Evolutionary conservation across 2,888 invertebrate genomes (phyloP), one percentile per base, ranked within the genome.

Genomic region (Crocallis elinguaria): DNA sequence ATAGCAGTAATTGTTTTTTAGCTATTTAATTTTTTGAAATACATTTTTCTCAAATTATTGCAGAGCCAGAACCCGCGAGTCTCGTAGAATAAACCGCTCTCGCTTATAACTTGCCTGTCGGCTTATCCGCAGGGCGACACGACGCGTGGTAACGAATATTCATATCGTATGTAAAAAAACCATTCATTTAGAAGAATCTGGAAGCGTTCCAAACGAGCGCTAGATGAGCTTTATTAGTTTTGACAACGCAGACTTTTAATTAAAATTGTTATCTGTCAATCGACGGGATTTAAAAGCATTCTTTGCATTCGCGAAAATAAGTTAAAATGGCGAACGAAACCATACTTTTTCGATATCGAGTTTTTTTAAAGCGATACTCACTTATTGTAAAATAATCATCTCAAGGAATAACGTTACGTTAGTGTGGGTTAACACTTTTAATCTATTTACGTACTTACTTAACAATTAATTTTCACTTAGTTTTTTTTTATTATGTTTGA

Each of bases 91-190:
- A 45, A 52, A 36, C 32, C 64, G 69, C 69, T 60, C 17, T 16
- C 62, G 54, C 71, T 63, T 56, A 12, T 66, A 39, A 33, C 67
- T 69, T 67, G 42, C 36, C 30, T 49, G 37, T 50, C 56, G 62
- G 61, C 54, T 78, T 73, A 79, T 78, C 77, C 77, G 74, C 75
- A 69, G 82, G 76, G 80, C 79, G 79, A 80, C 72, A 77, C 73
- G 79, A 77, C 73, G 79, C 81, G 80, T 82, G 82, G 73, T 75
- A 79, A 77, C 83, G 81, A 86, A 88, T 84, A 88, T 85, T 86
- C 85, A 84, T 86, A 84, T 80, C 75, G 69, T 65, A 70, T 70
- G 62, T 62, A 61, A 66, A 73, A 69, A 72, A 74, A 73, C 69
- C 75, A 62, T 73, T 77, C 79, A 78, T 82, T 84, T 78, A 75